Conservation (phyloP, 2,113 vertebrate species). For the Campylorhamphus procurvoides region DNA sequence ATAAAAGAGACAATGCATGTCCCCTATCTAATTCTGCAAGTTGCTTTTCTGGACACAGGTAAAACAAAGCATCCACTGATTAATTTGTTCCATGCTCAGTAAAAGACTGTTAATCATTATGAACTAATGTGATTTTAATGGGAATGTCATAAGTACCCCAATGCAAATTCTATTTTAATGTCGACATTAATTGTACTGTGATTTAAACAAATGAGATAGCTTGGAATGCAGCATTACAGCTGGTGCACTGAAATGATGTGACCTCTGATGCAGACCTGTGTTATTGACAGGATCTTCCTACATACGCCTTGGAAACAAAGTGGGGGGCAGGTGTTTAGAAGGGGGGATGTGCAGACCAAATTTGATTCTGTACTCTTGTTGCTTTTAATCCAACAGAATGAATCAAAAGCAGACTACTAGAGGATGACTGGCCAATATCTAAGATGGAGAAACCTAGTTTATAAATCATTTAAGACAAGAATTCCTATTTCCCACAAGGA, state of each 20-base stretch:
- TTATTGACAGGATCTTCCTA: background rate
- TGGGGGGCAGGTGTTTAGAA: background rate
- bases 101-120: slow-evolving; percentile 30
- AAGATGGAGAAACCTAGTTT: background rate
- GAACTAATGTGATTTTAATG: slow-evolving; percentile 61
- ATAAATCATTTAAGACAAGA: background rate
- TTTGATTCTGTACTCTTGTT: background rate
- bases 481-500: background rate
- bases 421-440: background rate
- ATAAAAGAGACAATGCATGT: background rate
- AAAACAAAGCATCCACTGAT: background rate
- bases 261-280: background rate
- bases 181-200: slow-evolving; percentile 2
- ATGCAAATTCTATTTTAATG: slow-evolving; percentile 36
- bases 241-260: background rate
- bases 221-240: background rate
- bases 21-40: background rate
- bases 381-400: background rate
- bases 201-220: background rate
- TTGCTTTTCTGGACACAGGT: background rate
- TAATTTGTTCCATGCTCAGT: background rate
- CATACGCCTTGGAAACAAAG: background rate
- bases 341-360: background rate
- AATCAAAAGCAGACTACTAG: background rate
- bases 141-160: background rate